A percentile compares a stretch with the other conserved stretches of the same genome.
phyloP scores from a whole-genome alignment of 1,140 invertebrate genomes.

The Listronotus bonariensis region DNA sequence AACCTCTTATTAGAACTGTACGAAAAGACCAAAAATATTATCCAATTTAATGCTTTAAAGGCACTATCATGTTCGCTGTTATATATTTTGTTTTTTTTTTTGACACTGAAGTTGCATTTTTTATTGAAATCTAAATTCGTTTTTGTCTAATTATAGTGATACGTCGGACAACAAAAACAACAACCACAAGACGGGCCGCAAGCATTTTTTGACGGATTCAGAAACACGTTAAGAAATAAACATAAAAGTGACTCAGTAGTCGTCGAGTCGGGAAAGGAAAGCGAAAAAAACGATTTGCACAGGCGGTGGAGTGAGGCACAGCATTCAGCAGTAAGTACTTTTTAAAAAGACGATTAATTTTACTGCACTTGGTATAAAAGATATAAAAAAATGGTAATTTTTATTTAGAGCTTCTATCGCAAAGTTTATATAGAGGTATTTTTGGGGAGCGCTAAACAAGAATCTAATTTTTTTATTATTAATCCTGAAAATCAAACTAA shows the following conservation, averaged over 20 bases:
- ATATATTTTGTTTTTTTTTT: conserved; percentile 11
- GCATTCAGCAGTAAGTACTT: conserved; percentile 45
- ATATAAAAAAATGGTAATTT: too few relatives aligned
- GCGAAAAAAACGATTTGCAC: conserved; percentile 45
- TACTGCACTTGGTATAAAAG: too few relatives aligned
- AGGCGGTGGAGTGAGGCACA: conserved; percentile 53
- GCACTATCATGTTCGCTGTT: too few relatives aligned
- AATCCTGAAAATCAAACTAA: too few relatives aligned
- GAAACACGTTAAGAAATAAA: conserved; percentile 49
- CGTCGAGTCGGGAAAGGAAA: conserved; percentile 44
- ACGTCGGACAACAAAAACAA: conserved; percentile 33
- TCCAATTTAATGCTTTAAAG: too few relatives aligned
- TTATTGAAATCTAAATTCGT: background rate
- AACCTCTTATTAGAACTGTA: too few relatives aligned
- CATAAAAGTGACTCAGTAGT: conserved; percentile 51
- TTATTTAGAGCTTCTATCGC: too few relatives aligned
- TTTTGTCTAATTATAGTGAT: conserved; percentile 16
- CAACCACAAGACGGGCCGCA: conserved; percentile 38
- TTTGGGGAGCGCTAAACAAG: too few relatives aligned
- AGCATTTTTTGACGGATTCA: conserved; percentile 50
- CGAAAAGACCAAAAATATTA: too few relatives aligned
- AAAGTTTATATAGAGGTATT: too few relatives aligned
- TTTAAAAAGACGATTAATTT: background rate
- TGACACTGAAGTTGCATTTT: background rate
- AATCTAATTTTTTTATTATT: too few relatives aligned